Percentiles rank a stretch among this genome's conserved stretches.
These are phyloP conservation scores for Genyomyrus donnyi DNA, from an alignment of 2,113 vertebrate genomes.

Conservation along the genomic window DNA sequence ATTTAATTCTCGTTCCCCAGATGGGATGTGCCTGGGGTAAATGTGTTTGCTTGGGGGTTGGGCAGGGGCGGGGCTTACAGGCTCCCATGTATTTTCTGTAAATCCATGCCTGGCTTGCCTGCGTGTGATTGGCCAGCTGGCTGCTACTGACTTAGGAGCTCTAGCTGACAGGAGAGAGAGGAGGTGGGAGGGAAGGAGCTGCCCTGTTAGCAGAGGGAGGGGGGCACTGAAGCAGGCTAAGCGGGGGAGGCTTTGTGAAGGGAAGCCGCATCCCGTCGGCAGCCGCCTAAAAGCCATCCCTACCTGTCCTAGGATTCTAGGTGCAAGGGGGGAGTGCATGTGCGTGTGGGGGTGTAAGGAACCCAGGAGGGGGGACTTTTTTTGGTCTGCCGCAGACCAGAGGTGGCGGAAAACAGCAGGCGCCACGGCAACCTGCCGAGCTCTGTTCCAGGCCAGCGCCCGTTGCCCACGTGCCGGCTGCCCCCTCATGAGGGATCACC, in stretches of 20 bases:
- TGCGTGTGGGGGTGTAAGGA: not conserved
- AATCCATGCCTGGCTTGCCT: conserved; percentile 29
- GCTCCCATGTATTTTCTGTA: conserved; percentile 53
- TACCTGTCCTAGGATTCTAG: not conserved
- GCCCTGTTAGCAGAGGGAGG: conserved; percentile 23
- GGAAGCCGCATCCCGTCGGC: not conserved
- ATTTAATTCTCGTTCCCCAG: conserved; percentile 30
- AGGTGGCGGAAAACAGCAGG: not conserved
- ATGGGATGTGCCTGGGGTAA: conserved; percentile 14
- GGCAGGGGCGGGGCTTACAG: conserved; percentile 34
- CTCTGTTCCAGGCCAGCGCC: not conserved
- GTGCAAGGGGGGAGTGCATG: not conserved
- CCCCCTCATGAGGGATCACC: not conserved
- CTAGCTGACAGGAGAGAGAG: conserved; percentile 33
- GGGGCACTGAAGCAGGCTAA: conserved; percentile 4
- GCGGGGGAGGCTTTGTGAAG: not conserved
- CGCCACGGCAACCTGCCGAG: not conserved
- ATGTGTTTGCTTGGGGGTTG: not conserved
- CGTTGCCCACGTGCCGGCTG: not conserved
- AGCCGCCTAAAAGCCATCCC: not conserved
- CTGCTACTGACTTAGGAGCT: conserved; percentile 17
- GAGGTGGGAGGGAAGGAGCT: conserved; percentile 15
- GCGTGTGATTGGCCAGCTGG: conserved; percentile 42
- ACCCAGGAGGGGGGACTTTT: not conserved
- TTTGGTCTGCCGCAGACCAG: not conserved